A percentile compares a stretch with the other conserved stretches of the same genome.
Conservation (phyloP, 2,113 vertebrate species). For the Pavo muticus region DNA sequence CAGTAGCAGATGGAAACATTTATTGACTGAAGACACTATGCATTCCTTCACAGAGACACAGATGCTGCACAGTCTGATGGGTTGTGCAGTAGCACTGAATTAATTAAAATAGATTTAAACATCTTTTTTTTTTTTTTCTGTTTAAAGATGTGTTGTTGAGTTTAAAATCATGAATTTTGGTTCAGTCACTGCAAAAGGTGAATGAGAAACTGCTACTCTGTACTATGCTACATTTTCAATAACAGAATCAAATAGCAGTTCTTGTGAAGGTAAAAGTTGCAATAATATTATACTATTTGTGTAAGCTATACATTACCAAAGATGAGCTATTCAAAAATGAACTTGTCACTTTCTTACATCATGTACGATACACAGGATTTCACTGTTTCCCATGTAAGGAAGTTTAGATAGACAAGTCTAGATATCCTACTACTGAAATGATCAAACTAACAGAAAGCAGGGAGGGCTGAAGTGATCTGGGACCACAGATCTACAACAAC, state of each 20-base stretch:
- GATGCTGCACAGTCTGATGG: neutral
- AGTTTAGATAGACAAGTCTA: neutral
- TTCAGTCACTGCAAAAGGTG: neutral
- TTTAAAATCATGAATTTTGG: neutral
- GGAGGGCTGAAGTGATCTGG: neutral
- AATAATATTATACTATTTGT: neutral
- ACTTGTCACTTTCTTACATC: neutral
- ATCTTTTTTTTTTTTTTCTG: neutral
- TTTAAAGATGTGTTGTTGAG: neutral
- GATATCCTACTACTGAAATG: neutral
- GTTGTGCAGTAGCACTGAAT: neutral
- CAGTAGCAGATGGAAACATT: conserved; percentile 1
- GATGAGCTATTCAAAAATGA: neutral
- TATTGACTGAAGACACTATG: neutral
- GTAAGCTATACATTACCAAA: neutral
- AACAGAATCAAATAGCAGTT: neutral
- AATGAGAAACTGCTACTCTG: neutral
- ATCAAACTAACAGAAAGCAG: neutral
- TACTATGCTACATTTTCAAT: neutral
- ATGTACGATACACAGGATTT: neutral
- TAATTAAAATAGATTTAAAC: neutral
- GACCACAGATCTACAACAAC: fast-evolving
- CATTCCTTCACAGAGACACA: neutral
- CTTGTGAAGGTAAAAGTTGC: neutral
- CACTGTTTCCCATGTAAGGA: neutral